A percentile compares a stretch with the other conserved stretches of the same genome.
Evolutionary conservation across 2,113 vertebrate genomes (phyloP).

Genomic region (Pitta sordida): DNA sequence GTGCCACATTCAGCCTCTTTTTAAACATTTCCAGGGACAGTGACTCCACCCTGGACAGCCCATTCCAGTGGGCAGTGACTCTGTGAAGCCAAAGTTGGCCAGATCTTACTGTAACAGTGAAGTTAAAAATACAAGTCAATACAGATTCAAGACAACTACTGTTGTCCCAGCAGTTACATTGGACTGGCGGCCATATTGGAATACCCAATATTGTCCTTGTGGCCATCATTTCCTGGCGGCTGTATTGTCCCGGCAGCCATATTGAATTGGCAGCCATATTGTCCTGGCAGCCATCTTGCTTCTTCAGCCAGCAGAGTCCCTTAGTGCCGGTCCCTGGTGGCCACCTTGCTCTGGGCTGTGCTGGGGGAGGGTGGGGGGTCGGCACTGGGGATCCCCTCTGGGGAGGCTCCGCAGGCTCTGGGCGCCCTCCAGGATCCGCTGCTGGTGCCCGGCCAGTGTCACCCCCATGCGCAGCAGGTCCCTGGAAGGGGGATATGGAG

Average conservation of each 20-base stretch:
- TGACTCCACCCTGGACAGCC: too few relatives aligned
- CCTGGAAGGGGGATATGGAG: neutral
- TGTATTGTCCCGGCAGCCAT: neutral
- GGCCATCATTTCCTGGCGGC: neutral
- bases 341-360: neutral
- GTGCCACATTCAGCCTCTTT: too few relatives aligned
- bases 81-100: too few relatives aligned
- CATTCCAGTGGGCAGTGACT: too few relatives aligned
- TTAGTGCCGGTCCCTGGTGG: accelerated
- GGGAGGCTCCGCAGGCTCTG: neutral
- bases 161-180: neutral
- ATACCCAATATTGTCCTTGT: too few relatives aligned
- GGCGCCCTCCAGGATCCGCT: neutral
- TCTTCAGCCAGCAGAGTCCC: neutral
- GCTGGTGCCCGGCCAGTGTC: neutral
- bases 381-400: neutral
- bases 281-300: neutral
- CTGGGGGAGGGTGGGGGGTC: neutral
- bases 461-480: neutral
- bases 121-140: too few relatives aligned
- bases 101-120: too few relatives aligned
- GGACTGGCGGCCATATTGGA: neutral
- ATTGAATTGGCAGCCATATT: neutral
- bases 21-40: too few relatives aligned
- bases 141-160: too few relatives aligned